Evolutionary conservation across 2,797 vertebrate species (phyloP).

Genomic region (Myotis myotis): DNA sequence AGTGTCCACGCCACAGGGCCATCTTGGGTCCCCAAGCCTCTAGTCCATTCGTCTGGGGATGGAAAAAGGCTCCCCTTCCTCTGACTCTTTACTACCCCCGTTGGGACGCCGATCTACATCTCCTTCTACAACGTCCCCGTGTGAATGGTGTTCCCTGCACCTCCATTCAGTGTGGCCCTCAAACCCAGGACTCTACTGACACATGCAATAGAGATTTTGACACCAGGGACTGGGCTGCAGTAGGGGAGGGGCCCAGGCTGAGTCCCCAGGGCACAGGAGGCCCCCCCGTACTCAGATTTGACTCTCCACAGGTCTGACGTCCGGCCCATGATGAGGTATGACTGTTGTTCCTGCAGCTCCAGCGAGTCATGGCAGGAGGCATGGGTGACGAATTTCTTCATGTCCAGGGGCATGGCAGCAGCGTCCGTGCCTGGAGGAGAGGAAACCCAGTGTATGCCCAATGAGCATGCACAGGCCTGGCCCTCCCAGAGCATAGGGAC

Average conservation of each 20-base stretch:
- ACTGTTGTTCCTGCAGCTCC: constrained; percentile 18
- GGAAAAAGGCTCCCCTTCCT: background rate
- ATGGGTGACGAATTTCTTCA: constrained; percentile 41
- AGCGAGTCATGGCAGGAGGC: constrained; percentile 14
- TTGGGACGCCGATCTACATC: background rate
- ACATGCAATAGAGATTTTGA: background rate
- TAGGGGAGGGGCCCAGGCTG: background rate
- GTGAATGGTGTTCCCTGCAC: background rate
- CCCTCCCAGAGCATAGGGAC: background rate
- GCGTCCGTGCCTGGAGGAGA: constrained; percentile 8
- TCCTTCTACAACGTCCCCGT: background rate
- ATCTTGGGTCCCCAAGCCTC: background rate
- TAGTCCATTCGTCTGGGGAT: background rate
- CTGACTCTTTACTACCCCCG: background rate
- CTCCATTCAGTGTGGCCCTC: background rate
- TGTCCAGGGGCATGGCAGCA: background rate
- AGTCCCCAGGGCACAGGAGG: background rate
- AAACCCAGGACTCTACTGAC: background rate
- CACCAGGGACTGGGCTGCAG: background rate
- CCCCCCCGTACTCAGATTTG: constrained; percentile 45
- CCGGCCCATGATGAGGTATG: constrained; percentile 58
- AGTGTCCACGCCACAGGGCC: background rate
- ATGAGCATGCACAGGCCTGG: background rate
- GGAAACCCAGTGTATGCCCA: background rate
- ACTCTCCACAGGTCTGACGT: constrained; percentile 56